Evolutionary conservation across 2,888 invertebrate genomes (phyloP).

Genomic region (Taphrorychus bicolor): DNA sequence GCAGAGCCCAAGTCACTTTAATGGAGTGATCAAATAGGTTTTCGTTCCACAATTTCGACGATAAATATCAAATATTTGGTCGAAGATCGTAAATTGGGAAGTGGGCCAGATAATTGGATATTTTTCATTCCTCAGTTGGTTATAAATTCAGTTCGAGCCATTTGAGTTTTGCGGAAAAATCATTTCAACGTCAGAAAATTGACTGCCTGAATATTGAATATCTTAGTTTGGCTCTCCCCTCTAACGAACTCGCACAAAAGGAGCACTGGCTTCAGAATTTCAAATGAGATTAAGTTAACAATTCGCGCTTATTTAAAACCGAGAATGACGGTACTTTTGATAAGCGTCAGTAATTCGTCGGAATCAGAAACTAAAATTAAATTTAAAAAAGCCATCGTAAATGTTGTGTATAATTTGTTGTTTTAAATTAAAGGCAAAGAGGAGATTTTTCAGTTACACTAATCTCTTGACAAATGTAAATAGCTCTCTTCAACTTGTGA

Average conservation of each 20-base stretch:
- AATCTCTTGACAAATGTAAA: no score
- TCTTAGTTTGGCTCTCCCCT: constrained; percentile 6
- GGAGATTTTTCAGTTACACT: no score
- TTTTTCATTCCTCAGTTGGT: constrained; percentile 23
- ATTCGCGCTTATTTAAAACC: not conserved
- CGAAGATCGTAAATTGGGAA: constrained; percentile 22
- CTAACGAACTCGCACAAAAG: constrained; percentile 17
- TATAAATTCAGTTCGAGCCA: constrained; percentile 22
- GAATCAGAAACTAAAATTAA: not conserved
- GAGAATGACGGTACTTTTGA: not conserved
- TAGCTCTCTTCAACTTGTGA: no score
- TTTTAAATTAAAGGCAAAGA: no score
- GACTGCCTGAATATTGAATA: constrained; percentile 28
- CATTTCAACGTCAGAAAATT: constrained; percentile 21
- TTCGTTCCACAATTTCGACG: constrained; percentile 1
- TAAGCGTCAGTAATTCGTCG: not conserved
- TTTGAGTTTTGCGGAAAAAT: constrained; percentile 15
- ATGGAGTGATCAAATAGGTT: not conserved
- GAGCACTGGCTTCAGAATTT: not conserved
- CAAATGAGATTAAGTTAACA: constrained; percentile 8
- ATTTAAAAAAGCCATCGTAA: no score
- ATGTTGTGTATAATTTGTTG: no score
- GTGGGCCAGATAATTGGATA: constrained; percentile 33
- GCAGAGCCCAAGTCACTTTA: not conserved
- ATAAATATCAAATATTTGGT: constrained; percentile 27